Conservation (phyloP, 2,888 invertebrate genomes). For the Himalopsyche anomala region DNA sequence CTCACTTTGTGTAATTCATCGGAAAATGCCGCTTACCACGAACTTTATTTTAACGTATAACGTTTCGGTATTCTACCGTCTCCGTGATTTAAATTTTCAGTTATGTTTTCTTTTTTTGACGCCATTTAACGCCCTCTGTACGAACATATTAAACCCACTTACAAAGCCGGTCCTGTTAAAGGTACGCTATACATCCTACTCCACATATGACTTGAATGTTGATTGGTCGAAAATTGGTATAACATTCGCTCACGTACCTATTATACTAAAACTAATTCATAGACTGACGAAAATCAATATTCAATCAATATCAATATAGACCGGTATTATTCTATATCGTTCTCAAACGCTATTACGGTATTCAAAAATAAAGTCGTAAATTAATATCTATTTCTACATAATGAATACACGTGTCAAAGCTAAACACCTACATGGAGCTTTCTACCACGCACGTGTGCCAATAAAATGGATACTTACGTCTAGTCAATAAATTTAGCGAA, state of each 20-base stretch:
- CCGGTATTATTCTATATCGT: not conserved
- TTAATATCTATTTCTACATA: not conserved
- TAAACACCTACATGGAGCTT: not conserved
- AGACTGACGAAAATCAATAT: not conserved
- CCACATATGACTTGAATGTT: slow-evolving; percentile 11
- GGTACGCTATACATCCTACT: not conserved
- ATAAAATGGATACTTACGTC: not conserved
- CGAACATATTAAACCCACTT: too few relatives aligned
- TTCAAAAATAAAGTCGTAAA: not conserved
- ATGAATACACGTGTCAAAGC: slow-evolving; percentile 8
- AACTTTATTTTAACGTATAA: too few relatives aligned
- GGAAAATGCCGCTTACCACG: too few relatives aligned
- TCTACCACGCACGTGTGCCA: slow-evolving; percentile 11
- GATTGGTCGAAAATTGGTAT: not conserved
- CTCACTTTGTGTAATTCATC: too few relatives aligned
- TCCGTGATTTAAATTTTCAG: too few relatives aligned
- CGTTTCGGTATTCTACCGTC: too few relatives aligned
- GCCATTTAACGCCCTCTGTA: too few relatives aligned
- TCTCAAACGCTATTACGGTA: not conserved
- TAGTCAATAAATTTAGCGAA: not conserved
- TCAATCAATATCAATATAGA: too few relatives aligned
- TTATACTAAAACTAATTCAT: not conserved
- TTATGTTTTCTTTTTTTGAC: too few relatives aligned
- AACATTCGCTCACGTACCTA: not conserved
- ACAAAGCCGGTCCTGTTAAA: too few relatives aligned